phyloP scores from a whole-genome alignment of 2,797 vertebrate genomes.

The Amazonetta brasiliensis region DNA sequence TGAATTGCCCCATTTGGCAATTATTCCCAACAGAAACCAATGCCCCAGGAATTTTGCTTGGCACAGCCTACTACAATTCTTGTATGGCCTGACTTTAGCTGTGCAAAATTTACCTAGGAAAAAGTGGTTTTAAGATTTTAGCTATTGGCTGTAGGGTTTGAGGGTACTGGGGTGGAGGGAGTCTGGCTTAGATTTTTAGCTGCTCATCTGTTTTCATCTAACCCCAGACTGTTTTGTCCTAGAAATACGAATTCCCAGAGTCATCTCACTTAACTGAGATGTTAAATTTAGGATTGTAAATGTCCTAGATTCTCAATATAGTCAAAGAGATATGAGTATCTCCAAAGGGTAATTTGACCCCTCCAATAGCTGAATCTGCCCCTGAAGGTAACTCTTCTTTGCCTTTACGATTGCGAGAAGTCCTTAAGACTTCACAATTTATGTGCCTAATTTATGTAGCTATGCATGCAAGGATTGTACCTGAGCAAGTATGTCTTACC shows the following conservation, averaged over 20 bases:
- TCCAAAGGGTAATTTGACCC: conserved; percentile 28
- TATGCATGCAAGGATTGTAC: neutral
- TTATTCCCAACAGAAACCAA: neutral
- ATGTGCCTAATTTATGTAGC: neutral
- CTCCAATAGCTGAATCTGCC: neutral
- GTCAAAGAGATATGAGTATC: neutral
- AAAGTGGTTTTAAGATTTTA: neutral
- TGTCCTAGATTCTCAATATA: conserved; percentile 63
- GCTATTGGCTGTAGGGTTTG: neutral
- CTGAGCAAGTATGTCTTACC: neutral
- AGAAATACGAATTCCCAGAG: conserved; percentile 39
- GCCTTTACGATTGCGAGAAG: neutral
- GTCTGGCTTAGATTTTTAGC: neutral
- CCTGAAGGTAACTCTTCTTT: neutral
- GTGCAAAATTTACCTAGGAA: neutral
- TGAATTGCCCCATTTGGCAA: neutral
- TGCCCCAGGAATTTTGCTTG: neutral
- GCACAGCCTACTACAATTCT: neutral
- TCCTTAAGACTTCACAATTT: neutral
- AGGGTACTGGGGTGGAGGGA: neutral
- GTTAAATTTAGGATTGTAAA: conserved; percentile 55
- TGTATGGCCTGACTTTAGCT: neutral
- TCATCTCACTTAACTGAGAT: conserved; percentile 10
- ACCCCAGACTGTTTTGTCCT: conserved; percentile 33
- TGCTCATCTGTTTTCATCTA: conserved; percentile 1